Evolutionary conservation across 2,888 invertebrate genomes (phyloP).

Genomic region (Papilio protenor): DNA sequence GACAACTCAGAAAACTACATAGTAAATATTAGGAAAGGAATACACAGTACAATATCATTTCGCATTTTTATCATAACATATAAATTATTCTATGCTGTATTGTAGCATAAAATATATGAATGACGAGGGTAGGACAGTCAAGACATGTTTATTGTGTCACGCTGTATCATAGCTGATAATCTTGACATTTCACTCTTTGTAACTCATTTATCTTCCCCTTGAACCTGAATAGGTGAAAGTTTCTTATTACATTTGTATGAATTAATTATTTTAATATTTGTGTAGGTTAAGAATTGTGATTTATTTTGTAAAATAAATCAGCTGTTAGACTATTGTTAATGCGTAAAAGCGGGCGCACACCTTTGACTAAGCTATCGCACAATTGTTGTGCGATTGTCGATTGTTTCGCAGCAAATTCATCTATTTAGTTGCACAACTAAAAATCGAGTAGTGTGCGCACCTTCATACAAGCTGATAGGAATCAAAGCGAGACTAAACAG

Average conservation of each 20-base stretch:
- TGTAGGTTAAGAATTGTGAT: background rate
- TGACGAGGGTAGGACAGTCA: conserved; percentile 41
- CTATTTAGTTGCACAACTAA: too few relatives aligned
- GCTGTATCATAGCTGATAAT: conserved; percentile 27
- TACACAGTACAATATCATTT: background rate
- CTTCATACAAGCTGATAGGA: too few relatives aligned
- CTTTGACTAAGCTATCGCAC: too few relatives aligned
- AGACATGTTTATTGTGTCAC: conserved; percentile 35
- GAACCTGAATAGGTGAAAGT: background rate
- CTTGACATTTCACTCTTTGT: conserved; percentile 26
- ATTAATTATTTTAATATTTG: background rate
- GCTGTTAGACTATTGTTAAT: too few relatives aligned
- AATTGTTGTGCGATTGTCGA: too few relatives aligned
- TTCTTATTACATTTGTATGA: background rate
- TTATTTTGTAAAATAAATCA: background rate
- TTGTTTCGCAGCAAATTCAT: too few relatives aligned
- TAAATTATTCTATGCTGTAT: conserved; percentile 21
- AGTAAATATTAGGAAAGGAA: background rate
- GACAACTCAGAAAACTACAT: background rate
- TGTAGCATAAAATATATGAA: conserved; percentile 18
- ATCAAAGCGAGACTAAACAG: too few relatives aligned
- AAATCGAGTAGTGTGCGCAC: too few relatives aligned
- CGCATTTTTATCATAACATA: conserved; percentile 7
- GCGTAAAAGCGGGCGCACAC: too few relatives aligned
- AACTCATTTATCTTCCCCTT: conserved; percentile 15